Conservation (phyloP, 2,888 invertebrate genomes). For the Machimus atricapillus region DNA sequence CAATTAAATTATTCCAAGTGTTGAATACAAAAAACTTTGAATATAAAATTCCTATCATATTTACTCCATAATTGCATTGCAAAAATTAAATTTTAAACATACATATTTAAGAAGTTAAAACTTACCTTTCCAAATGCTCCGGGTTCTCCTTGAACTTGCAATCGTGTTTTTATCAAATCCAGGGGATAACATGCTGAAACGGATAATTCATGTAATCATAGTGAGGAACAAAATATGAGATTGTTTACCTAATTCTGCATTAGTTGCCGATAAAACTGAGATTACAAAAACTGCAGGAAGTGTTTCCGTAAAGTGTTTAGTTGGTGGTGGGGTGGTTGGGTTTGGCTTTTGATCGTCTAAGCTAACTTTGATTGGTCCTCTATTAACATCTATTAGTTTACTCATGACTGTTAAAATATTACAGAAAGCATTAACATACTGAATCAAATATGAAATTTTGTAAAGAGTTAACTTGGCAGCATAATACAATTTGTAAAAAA, state of each 20-base stretch:
- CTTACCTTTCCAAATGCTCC: conserved; percentile 57
- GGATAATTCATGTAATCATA: background rate
- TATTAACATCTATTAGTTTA: background rate
- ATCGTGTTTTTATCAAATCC: conserved; percentile 90
- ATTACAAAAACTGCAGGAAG: background rate
- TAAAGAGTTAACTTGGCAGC: too few relatives aligned
- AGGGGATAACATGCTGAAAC: conserved; percentile 67
- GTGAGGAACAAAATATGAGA: background rate
- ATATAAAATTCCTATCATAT: too few relatives aligned
- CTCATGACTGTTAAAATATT: background rate
- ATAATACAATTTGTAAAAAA: too few relatives aligned
- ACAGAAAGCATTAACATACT: background rate
- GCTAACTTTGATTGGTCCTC: background rate
- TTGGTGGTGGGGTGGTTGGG: background rate
- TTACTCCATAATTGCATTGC: too few relatives aligned
- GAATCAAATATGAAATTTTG: background rate
- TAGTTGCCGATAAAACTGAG: background rate
- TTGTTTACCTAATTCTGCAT: background rate
- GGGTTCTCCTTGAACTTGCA: conserved; percentile 92
- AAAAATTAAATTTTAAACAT: too few relatives aligned
- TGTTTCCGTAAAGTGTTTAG: background rate
- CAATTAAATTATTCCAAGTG: too few relatives aligned
- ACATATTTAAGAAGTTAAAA: background rate
- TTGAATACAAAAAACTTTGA: too few relatives aligned
- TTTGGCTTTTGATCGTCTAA: background rate